Evolutionary conservation across 2,113 vertebrate genomes (phyloP), one percentile per base, ranked within the genome.

Genomic region (Psephotus haematonotus): DNA sequence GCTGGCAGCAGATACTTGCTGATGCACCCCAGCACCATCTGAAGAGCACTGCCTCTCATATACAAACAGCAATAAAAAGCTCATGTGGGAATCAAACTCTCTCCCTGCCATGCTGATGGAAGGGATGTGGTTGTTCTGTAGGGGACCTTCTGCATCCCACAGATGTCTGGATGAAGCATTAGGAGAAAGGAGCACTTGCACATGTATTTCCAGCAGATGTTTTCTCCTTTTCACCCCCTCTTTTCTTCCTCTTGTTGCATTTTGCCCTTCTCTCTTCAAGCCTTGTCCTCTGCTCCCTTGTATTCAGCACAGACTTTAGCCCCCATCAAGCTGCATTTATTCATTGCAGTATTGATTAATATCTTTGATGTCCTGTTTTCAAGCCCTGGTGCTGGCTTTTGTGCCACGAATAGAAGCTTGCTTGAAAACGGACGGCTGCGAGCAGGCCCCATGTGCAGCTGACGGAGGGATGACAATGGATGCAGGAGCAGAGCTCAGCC

Each of bases 361-460:
- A 95, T 92, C 64, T 95, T 88, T 90, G 95, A 95, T 90, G 95
- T 88, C 90, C 90, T 86, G 82, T 67, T 88, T 74, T 74, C 63
- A 88, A 44, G 60, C 25, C 16, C 57, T 29, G 39, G 50, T 47
- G 57, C 33, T 71, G 43, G 35, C 43, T 90, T 63, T 84, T 92
- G 65, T 90, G 69, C 47, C 69, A 86, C 86, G 86, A 81, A 96
- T 31, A 93, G 68, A 64, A 75, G 68, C 19, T 0, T 11, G 50
- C 44, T 52, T 80, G 68, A 77, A 63, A 77, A 72, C 0, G 0
- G 60, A 22, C 1, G 0, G 23, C 76, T 84, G 55, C 0, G 18
- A 81, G 47, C 16, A 28, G 52, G 31, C 25, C 31, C 41, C 5
- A 13, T 0, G 15, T 62, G 6, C 7, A 8, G 43, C 62, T 43